Evolutionary conservation across 1,140 invertebrate genomes (phyloP), one percentile per base, ranked within the genome.

Genomic region (Spodoptera frugiperda): DNA sequence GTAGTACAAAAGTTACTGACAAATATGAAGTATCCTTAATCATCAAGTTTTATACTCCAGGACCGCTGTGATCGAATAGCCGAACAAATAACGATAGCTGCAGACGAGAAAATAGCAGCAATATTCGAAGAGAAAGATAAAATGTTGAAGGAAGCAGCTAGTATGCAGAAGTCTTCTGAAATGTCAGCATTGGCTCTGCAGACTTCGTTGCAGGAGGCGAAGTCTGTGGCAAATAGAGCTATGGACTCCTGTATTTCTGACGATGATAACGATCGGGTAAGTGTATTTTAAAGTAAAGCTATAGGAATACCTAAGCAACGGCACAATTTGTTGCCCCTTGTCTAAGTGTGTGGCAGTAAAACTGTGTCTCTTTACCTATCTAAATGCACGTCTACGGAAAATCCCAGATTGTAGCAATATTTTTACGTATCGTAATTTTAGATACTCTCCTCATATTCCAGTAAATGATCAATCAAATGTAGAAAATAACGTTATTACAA

Each of bases 61-160:
- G 92, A 92, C 82, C 92, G 94, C 57, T 95, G 93, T 59, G 91
- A 95, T 63, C 92, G 91, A 25, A 90, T 95, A 71, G 81, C 82
- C 1, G 91, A 94, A 83, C 94, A 93, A 84, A 94, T 95, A 76
- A 92, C 90, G 54, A 78, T 91, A 65, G 83, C 92, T 0, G 87
- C 93, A 0, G 90, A 94, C 39, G 89, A 94, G 59, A 95, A 94
- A 86, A 94, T 95, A 55, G 89, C 89, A 53, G 89, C 87, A n/a
- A 88, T 93, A 74, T 78, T 89, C 19, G 87, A 91, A 78, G 78
- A 85, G 8, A 94, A 93, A 82, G 81, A 86, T 19, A 82, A 77
- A 25, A 80, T 94, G 46, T 59, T 94, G 3, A 75, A 76, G 49
- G 89, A 94, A 77, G 86, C 91, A 0, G 72, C 78, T 3, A 82